Evolutionary conservation across 2,113 vertebrate genomes (phyloP).

Genomic region (Piprites chloris): DNA sequence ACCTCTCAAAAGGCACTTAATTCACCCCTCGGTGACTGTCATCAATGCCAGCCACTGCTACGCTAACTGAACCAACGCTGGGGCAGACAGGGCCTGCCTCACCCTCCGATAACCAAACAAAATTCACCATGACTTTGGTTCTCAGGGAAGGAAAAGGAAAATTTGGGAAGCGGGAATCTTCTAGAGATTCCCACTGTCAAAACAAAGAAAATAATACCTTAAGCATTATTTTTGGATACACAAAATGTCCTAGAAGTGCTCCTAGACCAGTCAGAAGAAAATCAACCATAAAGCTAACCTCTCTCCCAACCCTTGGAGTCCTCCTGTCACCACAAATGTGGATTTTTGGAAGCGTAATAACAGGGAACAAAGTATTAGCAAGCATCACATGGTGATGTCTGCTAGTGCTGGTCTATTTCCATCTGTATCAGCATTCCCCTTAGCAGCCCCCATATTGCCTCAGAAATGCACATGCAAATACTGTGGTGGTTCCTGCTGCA

Average conservation of each 20-base stretch:
- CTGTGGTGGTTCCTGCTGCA: not conserved
- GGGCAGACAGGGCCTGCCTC: not conserved
- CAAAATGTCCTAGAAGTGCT: not conserved
- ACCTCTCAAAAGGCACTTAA: not conserved
- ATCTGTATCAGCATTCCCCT: slow-evolving; percentile 23
- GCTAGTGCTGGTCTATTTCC: not conserved
- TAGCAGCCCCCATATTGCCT: not conserved
- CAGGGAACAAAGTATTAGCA: slow-evolving; percentile 35
- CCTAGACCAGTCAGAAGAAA: slow-evolving; percentile 2
- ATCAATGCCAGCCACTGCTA: not conserved
- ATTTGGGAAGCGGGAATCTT: not conserved
- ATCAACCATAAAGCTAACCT: not conserved
- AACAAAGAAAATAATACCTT: not conserved
- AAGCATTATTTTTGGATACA: not conserved
- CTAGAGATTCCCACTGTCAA: not conserved
- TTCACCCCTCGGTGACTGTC: not conserved
- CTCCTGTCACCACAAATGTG: slow-evolving; percentile 18
- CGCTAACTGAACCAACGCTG: not conserved
- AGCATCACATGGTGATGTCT: not conserved
- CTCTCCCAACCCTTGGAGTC: not conserved
- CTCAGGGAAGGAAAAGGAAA: not conserved
- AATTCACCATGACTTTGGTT: not conserved
- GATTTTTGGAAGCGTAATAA: slow-evolving; percentile 42
- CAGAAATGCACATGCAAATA: slow-evolving; percentile 8
- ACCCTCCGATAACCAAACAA: not conserved